Percentiles rank a stretch among this genome's conserved stretches.
phyloP scores from a whole-genome alignment of 1,140 invertebrate genomes.

The Himalopsyche phryganea region DNA sequence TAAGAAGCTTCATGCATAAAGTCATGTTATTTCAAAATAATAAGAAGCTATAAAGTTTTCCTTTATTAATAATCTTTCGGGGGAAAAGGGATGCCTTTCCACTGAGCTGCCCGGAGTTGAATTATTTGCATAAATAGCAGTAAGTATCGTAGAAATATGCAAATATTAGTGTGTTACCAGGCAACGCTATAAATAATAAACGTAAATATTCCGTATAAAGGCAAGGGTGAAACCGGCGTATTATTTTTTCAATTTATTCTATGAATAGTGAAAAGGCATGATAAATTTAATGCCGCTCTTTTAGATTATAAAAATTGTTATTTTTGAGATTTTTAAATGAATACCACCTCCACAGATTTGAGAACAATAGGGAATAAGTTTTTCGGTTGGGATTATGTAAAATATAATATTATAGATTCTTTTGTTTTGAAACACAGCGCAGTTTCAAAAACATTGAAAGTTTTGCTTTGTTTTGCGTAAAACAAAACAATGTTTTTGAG shows the following conservation, averaged over 20 bases:
- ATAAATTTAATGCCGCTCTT: conserved; percentile 18
- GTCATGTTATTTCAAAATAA: neutral
- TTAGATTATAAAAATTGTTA: neutral
- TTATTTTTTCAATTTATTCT: conserved; percentile 30
- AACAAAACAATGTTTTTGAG: too few species aligned
- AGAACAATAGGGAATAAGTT: too few species aligned
- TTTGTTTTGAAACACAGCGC: too few species aligned
- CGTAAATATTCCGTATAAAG: conserved; percentile 17
- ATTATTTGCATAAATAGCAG: conserved; percentile 27
- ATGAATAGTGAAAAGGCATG: conserved; percentile 28
- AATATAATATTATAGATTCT: too few species aligned
- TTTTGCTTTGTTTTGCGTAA: too few species aligned
- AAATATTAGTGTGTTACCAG: conserved; percentile 21
- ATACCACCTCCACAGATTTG: too few species aligned
- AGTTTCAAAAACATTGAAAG: too few species aligned
- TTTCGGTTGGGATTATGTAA: too few species aligned
- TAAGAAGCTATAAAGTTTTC: neutral
- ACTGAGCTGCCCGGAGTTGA: conserved; percentile 7
- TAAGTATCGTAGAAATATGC: conserved; percentile 29
- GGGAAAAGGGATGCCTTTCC: conserved; percentile 14
- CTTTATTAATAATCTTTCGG: conserved; percentile 3
- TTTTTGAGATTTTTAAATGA: neutral
- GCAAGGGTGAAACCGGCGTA: conserved; percentile 6
- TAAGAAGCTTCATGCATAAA: too few species aligned
- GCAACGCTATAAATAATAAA: conserved; percentile 26